A percentile compares a stretch with the other conserved stretches of the same genome.
Evolutionary conservation across 2,797 vertebrate species (phyloP).

Genomic region (Dallia pectoralis): DNA sequence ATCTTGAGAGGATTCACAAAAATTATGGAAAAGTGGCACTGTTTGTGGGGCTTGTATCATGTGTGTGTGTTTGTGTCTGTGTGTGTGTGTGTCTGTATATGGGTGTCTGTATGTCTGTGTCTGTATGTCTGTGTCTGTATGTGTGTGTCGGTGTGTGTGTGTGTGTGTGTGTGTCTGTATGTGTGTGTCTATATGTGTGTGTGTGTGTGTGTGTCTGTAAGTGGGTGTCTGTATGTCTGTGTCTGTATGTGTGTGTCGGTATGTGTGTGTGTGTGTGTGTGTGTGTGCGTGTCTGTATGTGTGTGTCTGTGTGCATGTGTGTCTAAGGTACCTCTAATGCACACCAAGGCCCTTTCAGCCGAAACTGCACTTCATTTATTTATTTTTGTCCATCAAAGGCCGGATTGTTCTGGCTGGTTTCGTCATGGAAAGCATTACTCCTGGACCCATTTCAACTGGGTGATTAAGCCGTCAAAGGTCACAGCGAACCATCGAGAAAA

Average conservation of each 20-base stretch:
- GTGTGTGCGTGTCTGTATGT: neutral
- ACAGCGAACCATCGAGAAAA: constrained; percentile 31
- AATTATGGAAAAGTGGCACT: neutral
- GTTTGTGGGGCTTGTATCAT: neutral
- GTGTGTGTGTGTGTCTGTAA: neutral
- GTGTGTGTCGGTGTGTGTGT: neutral
- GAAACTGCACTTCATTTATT: constrained; percentile 46
- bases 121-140: neutral
- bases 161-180: too few relatives aligned
- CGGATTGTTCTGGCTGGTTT: constrained; percentile 35
- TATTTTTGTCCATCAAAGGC: constrained; percentile 42
- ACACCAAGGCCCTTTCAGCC: constrained; percentile 36
- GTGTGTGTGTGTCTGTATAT: neutral
- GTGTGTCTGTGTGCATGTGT: neutral
- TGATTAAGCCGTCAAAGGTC: constrained; percentile 62
- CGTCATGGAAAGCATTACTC: constrained; percentile 45
- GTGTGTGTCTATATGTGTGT: neutral
- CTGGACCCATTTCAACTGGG: constrained; percentile 59
- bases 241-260: neutral
- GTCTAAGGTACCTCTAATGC: constrained; percentile 20
- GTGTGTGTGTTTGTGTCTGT: neutral
- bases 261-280: neutral
- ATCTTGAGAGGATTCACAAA: neutral
- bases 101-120: too few relatives aligned
- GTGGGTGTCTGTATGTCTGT: neutral